Conservation (phyloP, 1,140 invertebrate genomes). For the Trissolcus basalis region DNA sequence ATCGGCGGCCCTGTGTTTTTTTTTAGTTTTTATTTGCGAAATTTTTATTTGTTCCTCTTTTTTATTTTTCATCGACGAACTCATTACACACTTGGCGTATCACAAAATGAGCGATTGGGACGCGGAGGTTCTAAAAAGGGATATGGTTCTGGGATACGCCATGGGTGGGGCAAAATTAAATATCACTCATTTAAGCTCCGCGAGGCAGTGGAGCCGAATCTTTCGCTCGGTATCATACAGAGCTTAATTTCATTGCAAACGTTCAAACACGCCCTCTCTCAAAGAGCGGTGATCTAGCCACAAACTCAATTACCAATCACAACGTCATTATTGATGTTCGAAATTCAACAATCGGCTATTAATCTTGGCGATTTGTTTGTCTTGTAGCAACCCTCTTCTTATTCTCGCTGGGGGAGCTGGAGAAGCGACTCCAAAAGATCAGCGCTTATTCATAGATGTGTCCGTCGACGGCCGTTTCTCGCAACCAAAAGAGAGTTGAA, state of each 20-base stretch:
- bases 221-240: not conserved
- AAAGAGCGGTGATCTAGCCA: not conserved
- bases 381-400: slow-evolving; percentile 24
- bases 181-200: not conserved
- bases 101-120: too few relatives aligned
- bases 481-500: too few relatives aligned
- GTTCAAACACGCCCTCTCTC: not conserved
- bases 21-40: too few relatives aligned
- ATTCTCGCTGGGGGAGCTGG: too few relatives aligned
- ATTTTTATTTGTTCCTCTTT: too few relatives aligned
- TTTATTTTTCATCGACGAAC: too few relatives aligned
- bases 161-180: not conserved
- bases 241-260: slow-evolving; percentile 9
- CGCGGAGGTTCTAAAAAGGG: too few relatives aligned
- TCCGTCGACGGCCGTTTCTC: too few relatives aligned
- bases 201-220: not conserved
- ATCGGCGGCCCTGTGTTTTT: too few relatives aligned
- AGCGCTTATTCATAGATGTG: slow-evolving; percentile 21
- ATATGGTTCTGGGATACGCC: too few relatives aligned
- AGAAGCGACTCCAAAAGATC: slow-evolving; percentile 2
- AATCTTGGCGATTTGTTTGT: slow-evolving; percentile 33
- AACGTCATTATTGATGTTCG: slow-evolving; percentile 28
- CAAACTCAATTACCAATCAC: slow-evolving; percentile 39
- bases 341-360: slow-evolving; percentile 37
- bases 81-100: too few relatives aligned